Base-by-base conservation (phyloP, 2,888 invertebrate species). In the Steinernema scapterisci region DNA sequence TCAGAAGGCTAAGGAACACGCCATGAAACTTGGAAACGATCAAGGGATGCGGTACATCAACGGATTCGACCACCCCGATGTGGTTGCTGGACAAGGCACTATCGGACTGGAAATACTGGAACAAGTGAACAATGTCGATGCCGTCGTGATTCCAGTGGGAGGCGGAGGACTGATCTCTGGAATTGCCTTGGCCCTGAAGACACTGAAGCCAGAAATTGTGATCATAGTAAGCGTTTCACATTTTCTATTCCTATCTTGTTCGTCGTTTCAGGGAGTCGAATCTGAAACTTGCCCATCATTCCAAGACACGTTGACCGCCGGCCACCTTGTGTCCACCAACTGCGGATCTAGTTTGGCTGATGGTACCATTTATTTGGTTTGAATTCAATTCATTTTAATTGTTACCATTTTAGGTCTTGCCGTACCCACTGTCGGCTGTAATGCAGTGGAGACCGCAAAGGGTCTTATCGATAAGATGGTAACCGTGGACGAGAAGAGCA, bases 121-220 rank as follows among this genome's bases (percentile, higher is more conserved):
- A 85, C 94, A 96, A 88, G 78, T 95, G 0, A 91, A 92, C 0
- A 91, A 93, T 75, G 91, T 95, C 16, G 95, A 96, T 88, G 95
- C 95, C 0, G 92, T 95, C 38, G 90, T 97, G 23, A 92, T 97
- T 19, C 96, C 96, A 0, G 93, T 95, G 0, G 96, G 96, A 0
- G 96, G 95, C n/a, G 95, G 93, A 0, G 96, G 96, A 0, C 90
- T 96, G 0, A 91, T 97, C 73, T 95, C 96, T 0, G 96, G 96
- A 0, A 92, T 94, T 13, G 94, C 94, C 1, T 91, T 94, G 0
- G 95, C 95, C 0, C 91, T 95, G 74, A 97, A 96, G 88, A 92
- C 93, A 16, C 89, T 96, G 11, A 92, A 92, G 77, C 95, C 95
- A 0, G 90, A 91, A 75, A 92, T 94, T 0, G 91, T 92, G 87